Evolutionary conservation across 2,888 invertebrate species (phyloP).

Genomic region (Caenorhabditis macrosperma): DNA sequence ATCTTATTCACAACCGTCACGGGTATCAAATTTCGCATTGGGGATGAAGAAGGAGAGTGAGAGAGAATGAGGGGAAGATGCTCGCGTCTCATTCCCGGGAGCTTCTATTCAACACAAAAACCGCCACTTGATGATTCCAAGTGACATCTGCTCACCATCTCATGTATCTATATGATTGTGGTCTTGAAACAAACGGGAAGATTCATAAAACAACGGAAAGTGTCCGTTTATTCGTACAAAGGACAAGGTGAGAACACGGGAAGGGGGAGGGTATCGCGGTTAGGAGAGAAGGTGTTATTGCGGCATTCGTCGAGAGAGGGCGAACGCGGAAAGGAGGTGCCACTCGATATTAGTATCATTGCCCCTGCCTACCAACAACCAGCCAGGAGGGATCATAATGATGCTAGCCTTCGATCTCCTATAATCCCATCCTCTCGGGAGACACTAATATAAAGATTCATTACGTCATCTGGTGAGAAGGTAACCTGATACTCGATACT

Average conservation of each 20-base stretch:
- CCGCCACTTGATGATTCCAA: constrained; percentile 38
- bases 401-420: constrained; percentile 20
- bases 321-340: constrained; percentile 26
- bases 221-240: neutral
- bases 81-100: neutral
- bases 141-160: constrained; percentile 6
- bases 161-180: neutral
- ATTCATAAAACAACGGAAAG: neutral
- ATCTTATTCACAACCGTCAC: constrained; percentile 29
- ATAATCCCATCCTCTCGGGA: constrained; percentile 7
- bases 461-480: constrained; percentile 32
- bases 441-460: constrained; percentile 33
- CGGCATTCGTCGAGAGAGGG: constrained; percentile 11
- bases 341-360: constrained; percentile 51
- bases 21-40: constrained; percentile 50
- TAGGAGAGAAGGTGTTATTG: constrained; percentile 30
- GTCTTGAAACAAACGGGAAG: neutral
- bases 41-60: too few relatives aligned
- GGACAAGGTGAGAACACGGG: constrained; percentile 22
- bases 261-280: neutral
- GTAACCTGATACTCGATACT: constrained; percentile 17
- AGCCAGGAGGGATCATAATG: constrained; percentile 21
- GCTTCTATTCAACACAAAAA: constrained; percentile 3
- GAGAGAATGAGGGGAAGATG: neutral
- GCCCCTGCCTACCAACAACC: constrained; percentile 17